Conservation (phyloP, 2,113 vertebrate species). For the Tricholaema leucomelas region DNA sequence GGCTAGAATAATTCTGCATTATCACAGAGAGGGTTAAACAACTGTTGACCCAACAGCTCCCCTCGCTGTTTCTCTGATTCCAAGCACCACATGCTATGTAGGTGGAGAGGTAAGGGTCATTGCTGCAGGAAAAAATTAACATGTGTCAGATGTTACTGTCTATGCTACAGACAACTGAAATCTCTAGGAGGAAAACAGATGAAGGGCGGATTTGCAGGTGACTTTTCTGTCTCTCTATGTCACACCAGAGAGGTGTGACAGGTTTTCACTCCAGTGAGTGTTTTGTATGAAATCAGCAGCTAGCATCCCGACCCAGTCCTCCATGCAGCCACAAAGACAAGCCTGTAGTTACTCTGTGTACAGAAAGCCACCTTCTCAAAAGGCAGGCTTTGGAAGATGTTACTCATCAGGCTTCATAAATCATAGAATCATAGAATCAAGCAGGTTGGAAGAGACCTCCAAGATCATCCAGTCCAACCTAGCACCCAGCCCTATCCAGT, state of each 20-base stretch:
- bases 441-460: no score
- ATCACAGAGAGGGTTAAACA: slow-evolving; percentile 43
- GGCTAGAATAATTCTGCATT: slow-evolving; percentile 23
- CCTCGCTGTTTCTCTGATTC: slow-evolving; percentile 28
- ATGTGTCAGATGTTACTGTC: slow-evolving; percentile 13
- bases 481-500: no score
- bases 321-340: background rate
- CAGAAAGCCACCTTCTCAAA: background rate
- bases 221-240: slow-evolving; percentile 23
- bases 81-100: slow-evolving; percentile 6
- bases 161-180: background rate
- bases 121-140: slow-evolving; percentile 47
- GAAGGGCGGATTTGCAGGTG: slow-evolving; percentile 10
- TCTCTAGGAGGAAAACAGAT: slow-evolving; percentile 5
- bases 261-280: slow-evolving; percentile 16
- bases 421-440: no score
- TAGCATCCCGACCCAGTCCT: background rate
- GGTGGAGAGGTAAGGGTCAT: slow-evolving; percentile 36
- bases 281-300: slow-evolving; percentile 8
- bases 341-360: background rate
- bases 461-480: no score
- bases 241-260: background rate
- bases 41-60: slow-evolving; percentile 44
- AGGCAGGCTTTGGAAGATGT: background rate
- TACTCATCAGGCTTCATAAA: background rate